phyloP scores from a whole-genome alignment of 2,113 vertebrate genomes.

The Malurus melanocephalus region DNA sequence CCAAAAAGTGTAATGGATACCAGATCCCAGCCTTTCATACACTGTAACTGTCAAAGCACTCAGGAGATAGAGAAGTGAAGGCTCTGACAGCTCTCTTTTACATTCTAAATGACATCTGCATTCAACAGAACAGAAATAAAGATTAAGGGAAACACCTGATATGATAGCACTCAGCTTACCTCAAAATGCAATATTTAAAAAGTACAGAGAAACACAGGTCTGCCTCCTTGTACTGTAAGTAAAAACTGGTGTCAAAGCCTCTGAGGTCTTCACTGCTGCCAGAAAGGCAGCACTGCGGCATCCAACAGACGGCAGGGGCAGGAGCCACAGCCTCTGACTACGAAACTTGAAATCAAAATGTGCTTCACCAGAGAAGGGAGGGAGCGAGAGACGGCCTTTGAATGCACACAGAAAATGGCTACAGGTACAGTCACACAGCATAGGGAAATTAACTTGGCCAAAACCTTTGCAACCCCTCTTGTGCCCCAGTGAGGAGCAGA shows the following conservation, averaged over 20 bases:
- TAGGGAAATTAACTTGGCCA: neutral
- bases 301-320: neutral
- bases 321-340: neutral
- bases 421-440: neutral
- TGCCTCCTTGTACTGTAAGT: constrained; percentile 39
- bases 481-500: neutral
- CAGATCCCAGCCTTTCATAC: constrained; percentile 10
- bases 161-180: constrained; percentile 38
- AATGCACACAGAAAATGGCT: neutral
- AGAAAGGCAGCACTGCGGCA: neutral
- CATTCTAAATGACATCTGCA: constrained; percentile 51
- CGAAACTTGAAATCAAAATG: neutral
- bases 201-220: constrained; percentile 42
- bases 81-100: constrained; percentile 21
- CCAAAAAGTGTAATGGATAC: constrained; percentile 28
- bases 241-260: constrained; percentile 36
- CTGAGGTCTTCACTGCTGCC: neutral
- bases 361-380: neutral
- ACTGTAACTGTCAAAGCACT: constrained; percentile 23
- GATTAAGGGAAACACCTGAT: constrained; percentile 23
- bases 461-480: neutral
- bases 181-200: constrained; percentile 49
- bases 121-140: constrained; percentile 69
- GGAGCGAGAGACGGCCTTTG: neutral
- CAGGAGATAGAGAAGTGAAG: constrained; percentile 6